Evolutionary conservation across 2,113 vertebrate species (phyloP).

Genomic region (Andinoacara biseriatus): DNA sequence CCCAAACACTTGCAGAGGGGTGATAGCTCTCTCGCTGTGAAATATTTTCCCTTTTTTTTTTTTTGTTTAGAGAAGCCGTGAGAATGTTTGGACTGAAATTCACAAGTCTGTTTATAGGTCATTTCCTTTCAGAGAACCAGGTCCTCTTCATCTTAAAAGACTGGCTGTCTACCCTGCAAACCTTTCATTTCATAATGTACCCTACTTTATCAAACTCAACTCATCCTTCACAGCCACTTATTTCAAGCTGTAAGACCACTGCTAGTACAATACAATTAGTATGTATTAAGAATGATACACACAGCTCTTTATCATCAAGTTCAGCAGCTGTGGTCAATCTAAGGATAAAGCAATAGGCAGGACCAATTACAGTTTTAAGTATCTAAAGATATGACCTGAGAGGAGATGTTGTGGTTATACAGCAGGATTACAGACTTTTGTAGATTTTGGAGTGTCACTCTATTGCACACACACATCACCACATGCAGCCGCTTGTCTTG

Average conservation of each 20-base stretch:
- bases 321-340: background rate
- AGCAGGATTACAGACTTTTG: conserved; percentile 20
- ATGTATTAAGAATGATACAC: background rate
- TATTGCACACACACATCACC: background rate
- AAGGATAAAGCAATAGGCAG: background rate
- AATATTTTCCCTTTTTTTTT: conserved; percentile 13
- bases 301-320: background rate
- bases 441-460: background rate
- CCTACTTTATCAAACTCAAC: background rate
- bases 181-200: background rate
- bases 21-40: conserved; percentile 31
- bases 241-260: background rate
- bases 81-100: conserved; percentile 51
- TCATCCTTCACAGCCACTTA: background rate
- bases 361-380: background rate
- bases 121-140: conserved; percentile 20
- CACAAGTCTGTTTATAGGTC: conserved; percentile 23
- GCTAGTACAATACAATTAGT: background rate
- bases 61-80: conserved; percentile 36
- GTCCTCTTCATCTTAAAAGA: background rate
- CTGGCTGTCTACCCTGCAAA: background rate
- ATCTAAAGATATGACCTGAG: background rate
- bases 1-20: conserved; percentile 52
- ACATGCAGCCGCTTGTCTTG: conserved; percentile 14
- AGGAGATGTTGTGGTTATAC: background rate